Evolutionary conservation across 2,113 vertebrate species (phyloP), one percentile per base, ranked within the genome.

Genomic region (Pampusana beccarii): DNA sequence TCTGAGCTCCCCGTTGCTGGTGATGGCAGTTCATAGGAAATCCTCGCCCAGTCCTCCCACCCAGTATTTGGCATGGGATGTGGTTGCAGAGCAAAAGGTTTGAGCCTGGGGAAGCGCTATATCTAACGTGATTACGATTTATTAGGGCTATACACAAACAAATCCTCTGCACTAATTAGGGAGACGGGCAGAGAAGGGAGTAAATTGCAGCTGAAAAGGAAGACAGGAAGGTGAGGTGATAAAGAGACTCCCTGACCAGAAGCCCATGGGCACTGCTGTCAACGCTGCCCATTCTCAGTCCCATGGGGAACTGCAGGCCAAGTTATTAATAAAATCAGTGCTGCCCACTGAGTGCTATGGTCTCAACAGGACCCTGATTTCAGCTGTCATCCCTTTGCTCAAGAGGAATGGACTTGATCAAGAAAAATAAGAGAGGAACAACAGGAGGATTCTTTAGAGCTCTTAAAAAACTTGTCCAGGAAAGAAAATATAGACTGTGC

Each of bases 101-200:
- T 58, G 33, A 69, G 58, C 26, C 61, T 65, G 25, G 44, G 78
- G 87, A 95, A 85, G 54, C 0, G 0, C 53, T 85, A 21, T 81
- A 89, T 60, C 83, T 74, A 82, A 92, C 69, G 80, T 93, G 80
- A 92, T 95, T 95, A 69, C 8, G 1, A 81, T 92, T 96, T 96
- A 96, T 95, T 95, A 97, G 78, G 70, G 84, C 17, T 86, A 84
- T 89, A 75, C 13, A 58, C 70, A 93, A 95, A 88, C 80, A 93
- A 91, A 94, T 62, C 83, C 66, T 50, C 73, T 58, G 57, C 87
- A 86, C 73, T 94, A 91, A 96, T 96, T 93, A 95, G 44, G 16
- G 58, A 87, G 80, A 61, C 70, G 67, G 80, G 73, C 66, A 81
- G 86, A 79, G 57, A 65, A 90, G 56, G 80, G 51, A 77, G 57